Evolutionary conservation across 1,140 invertebrate species (phyloP).

Genomic region (Homalodisca vitripennis): DNA sequence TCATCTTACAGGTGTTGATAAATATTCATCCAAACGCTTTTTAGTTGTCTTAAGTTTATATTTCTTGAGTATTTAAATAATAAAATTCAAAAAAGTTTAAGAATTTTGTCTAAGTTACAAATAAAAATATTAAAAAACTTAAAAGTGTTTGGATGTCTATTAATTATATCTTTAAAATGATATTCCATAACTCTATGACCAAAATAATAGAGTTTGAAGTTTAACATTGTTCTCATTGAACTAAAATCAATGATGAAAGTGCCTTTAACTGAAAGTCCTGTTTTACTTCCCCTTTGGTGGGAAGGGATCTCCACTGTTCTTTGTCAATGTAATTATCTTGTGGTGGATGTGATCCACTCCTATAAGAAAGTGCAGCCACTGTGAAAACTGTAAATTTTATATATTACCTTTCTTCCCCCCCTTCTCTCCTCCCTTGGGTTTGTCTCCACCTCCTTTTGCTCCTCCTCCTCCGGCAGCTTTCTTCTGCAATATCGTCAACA

Average conservation of each 20-base stretch:
- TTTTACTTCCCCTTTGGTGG: not conserved
- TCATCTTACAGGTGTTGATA: no score
- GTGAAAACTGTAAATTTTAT: not conserved
- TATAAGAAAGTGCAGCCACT: not conserved
- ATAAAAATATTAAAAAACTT: no score
- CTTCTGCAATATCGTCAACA: no score
- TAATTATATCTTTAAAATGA: no score
- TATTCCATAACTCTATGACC: no score
- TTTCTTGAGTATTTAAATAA: no score
- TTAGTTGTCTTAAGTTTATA: no score
- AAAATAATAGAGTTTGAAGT: no score
- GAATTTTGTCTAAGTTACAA: no score
- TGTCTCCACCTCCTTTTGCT: slow-evolving; percentile 9
- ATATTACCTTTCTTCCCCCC: slow-evolving; percentile 17
- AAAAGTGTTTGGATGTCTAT: no score
- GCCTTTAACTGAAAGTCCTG: not conserved
- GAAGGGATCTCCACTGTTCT: not conserved
- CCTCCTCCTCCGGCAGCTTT: not conserved
- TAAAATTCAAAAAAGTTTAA: no score
- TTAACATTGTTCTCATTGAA: not conserved
- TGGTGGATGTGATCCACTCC: not conserved
- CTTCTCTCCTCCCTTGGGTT: slow-evolving; percentile 20
- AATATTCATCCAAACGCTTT: no score
- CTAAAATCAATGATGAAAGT: not conserved
- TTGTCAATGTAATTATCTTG: not conserved